Evolutionary conservation across 2,888 invertebrate species (phyloP), one percentile per base, ranked within the genome.

Genomic region (Gymnoscelis rufifasciata): DNA sequence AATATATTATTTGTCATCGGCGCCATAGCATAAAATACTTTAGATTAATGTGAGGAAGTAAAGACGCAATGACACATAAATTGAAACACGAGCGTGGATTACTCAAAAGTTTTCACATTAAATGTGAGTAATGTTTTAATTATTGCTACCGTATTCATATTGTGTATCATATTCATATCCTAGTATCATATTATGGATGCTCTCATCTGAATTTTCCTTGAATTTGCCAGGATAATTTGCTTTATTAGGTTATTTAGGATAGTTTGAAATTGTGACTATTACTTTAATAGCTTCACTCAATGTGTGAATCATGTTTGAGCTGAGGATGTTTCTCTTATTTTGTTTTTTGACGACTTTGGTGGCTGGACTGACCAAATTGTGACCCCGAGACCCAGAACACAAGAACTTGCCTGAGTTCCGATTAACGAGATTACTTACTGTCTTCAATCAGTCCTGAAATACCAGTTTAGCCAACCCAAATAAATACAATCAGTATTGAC

Each of bases 21-120:
- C 31, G 31, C 14, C 14, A 14, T 14, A 14, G 31, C 4, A 15
- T 26, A 3, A 5, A 3, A 23, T 30, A 12, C 15, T 33, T 14
- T 8, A 13, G 14, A 33, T 33, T 43, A 41, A 43, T 33, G 2
- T 39, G 68, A 57, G 60, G 71, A 74, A 76, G 71, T 73, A 75
- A 55, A 59, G 76, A 78, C 82, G 81, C 82, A 65, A 56, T 79
- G 79, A 77, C 78, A 74, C 76, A 64, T 59, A 54, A 60, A 59
- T 55, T 50, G 54, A 52, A 62, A 59, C 68, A 62, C 60, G 54
- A 19, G 60, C 68, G 62, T 60, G 55, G 59, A 71, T 71, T 71
- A 71, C 66, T 64, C 59, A 58, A 74, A 74, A 71, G 66, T 69
- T 64, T 67, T 60, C 69, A 67, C 51, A 60, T 51, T 50, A 48